phyloP scores from a whole-genome alignment of 2,113 vertebrate genomes.

The Albula goreensis region DNA sequence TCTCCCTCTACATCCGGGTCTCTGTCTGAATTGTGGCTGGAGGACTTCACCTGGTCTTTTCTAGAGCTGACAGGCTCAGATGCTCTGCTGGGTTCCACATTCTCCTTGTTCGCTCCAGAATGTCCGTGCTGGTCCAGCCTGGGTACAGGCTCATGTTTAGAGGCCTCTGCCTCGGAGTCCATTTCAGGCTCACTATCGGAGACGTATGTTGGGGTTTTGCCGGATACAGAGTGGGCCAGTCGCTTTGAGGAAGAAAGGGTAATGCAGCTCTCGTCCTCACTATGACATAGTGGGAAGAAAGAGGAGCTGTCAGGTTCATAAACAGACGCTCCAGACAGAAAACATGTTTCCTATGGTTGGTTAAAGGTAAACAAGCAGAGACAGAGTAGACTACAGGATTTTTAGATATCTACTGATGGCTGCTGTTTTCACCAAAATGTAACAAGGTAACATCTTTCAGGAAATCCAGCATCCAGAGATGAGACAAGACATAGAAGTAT shows the following conservation, averaged over 20 bases:
- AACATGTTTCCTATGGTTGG: background rate
- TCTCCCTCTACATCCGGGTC: constrained; percentile 25
- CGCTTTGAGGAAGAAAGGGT: constrained; percentile 46
- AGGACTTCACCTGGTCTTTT: background rate
- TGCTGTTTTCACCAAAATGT: background rate
- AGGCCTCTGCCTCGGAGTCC: constrained; percentile 37
- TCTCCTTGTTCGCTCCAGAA: constrained; percentile 38
- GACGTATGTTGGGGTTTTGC: constrained; percentile 38
- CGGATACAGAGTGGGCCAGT: constrained; percentile 5
- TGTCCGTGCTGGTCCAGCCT: background rate
- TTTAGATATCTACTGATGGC: too few relatives aligned
- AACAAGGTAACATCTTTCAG: too few relatives aligned
- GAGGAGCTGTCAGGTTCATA: background rate
- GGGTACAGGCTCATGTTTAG: background rate
- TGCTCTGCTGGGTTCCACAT: background rate
- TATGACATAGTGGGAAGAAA: constrained; percentile 34
- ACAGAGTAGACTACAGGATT: too few relatives aligned
- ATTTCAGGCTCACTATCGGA: constrained; percentile 64
- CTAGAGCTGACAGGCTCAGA: background rate
- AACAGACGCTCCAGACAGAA: background rate
- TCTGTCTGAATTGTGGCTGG: constrained; percentile 1
- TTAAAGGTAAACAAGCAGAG: too few relatives aligned
- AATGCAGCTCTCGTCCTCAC: constrained; percentile 67
- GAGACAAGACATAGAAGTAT: too few relatives aligned
- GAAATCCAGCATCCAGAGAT: too few relatives aligned